Evolutionary conservation across 1,140 invertebrate species (phyloP).

Genomic region (Choristoneura fumiferana): DNA sequence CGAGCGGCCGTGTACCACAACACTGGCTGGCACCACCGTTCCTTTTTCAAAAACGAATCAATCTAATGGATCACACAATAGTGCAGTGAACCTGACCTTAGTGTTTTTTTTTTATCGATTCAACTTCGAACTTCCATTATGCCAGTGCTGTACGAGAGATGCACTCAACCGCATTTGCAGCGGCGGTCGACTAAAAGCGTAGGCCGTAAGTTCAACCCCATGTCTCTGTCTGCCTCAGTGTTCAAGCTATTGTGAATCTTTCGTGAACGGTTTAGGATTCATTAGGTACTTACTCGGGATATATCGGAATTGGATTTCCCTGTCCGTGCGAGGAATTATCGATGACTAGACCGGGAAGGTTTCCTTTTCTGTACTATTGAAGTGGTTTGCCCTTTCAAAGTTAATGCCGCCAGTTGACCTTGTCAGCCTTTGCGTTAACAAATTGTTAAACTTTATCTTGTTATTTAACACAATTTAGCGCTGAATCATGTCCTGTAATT

Average conservation of each 20-base stretch:
- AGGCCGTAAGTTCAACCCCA: constrained; percentile 57
- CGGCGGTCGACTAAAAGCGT: constrained; percentile 36
- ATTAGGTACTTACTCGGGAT: constrained; percentile 24
- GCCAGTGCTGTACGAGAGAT: constrained; percentile 60
- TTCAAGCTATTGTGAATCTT: constrained; percentile 29
- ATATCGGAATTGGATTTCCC: constrained; percentile 33
- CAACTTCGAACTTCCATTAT: constrained; percentile 31
- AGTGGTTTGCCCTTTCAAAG: constrained; percentile 3
- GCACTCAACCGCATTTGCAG: constrained; percentile 46
- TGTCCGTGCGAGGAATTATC: constrained; percentile 25
- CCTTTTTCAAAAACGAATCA: constrained; percentile 38
- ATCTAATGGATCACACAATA: constrained; percentile 50
- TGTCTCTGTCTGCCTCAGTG: constrained; percentile 20
- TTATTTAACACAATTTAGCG: constrained; percentile 1
- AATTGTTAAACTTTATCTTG: constrained; percentile 9
- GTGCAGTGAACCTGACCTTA: constrained; percentile 52
- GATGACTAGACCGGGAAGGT: constrained; percentile 40
- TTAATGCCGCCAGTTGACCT: neutral
- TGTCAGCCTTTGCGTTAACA: constrained; percentile 7
- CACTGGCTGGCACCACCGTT: constrained; percentile 57
- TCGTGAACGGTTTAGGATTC: constrained; percentile 22
- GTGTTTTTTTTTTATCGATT: constrained; percentile 15
- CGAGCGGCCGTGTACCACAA: constrained; percentile 63
- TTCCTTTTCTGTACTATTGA: constrained; percentile 23
- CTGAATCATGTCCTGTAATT: constrained; percentile 15